phyloP scores from a whole-genome alignment of 2,113 vertebrate genomes.

The Urocynchramus pylzowi region DNA sequence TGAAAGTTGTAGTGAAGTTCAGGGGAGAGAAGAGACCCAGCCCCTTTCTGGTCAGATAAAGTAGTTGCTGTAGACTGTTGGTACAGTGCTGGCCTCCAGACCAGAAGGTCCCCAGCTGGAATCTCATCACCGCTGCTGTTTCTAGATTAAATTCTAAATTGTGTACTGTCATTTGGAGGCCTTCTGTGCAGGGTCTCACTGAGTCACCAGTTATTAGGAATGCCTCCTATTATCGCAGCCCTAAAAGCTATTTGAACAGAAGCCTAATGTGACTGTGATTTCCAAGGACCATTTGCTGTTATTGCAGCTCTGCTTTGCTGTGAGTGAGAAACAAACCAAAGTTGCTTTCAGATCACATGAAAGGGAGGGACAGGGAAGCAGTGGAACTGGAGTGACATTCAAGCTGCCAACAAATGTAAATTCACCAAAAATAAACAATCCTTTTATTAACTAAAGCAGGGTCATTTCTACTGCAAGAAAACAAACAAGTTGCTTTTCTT shows the following conservation, averaged over 20 bases:
- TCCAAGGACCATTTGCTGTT: conserved; percentile 81
- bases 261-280: conserved; percentile 78
- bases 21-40: neutral
- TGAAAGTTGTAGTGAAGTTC: neutral
- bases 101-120: conserved; percentile 80
- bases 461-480: conserved; percentile 31
- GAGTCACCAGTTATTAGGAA: conserved; percentile 80
- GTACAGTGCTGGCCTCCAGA: conserved; percentile 44
- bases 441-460: neutral
- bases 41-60: neutral
- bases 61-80: conserved; percentile 32
- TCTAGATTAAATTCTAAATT: conserved; percentile 82
- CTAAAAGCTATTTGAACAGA: conserved; percentile 82
- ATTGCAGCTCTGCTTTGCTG: conserved; percentile 72
- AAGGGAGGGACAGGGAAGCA: conserved; percentile 38
- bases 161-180: conserved; percentile 77
- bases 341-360: conserved; percentile 61
- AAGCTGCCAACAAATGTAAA: conserved; percentile 34
- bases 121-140: conserved; percentile 72
- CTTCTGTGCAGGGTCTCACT: conserved; percentile 77
- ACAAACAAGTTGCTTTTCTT: neutral
- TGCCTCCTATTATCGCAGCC: conserved; percentile 74
- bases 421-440: conserved; percentile 54
- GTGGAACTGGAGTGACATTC: conserved; percentile 46
- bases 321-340: conserved; percentile 68